These are phyloP conservation scores for Cephus cinctus DNA, from an alignment of 1,140 invertebrate genomes.

Conservation along the genomic window DNA sequence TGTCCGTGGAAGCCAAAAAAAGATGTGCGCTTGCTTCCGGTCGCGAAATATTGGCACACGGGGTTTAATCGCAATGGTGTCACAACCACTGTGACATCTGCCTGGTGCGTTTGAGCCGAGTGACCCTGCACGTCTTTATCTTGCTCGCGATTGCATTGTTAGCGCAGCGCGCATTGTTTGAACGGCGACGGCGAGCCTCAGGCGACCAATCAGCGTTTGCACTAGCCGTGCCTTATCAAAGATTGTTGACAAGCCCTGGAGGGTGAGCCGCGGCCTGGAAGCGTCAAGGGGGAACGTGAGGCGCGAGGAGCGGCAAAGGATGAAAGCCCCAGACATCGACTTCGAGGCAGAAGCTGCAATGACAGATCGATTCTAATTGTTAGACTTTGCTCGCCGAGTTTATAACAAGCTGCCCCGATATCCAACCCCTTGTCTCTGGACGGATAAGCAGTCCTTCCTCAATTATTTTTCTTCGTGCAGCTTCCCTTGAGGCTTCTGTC, in stretches of 20 bases:
- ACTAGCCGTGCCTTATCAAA: conserved; percentile 16
- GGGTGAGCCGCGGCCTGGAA: neutral
- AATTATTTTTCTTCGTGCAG: too few relatives aligned
- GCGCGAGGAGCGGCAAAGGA: too few relatives aligned
- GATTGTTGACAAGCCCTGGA: conserved; percentile 5
- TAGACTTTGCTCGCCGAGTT: conserved; percentile 12
- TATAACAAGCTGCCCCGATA: conserved; percentile 9
- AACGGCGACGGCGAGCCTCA: conserved; percentile 1
- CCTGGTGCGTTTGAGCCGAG: too few relatives aligned
- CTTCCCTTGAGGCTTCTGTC: too few relatives aligned
- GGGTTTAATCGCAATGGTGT: too few relatives aligned
- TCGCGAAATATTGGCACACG: too few relatives aligned
- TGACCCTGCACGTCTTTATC: neutral
- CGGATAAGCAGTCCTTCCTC: too few relatives aligned
- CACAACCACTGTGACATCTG: too few relatives aligned
- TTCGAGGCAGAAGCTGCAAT: conserved; percentile 10
- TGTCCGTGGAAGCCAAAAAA: too few relatives aligned
- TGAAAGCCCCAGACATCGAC: too few relatives aligned
- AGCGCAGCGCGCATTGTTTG: conserved; percentile 6
- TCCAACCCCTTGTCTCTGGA: too few relatives aligned
- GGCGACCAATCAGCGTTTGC: conserved; percentile 13
- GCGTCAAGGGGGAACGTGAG: neutral
- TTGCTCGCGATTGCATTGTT: conserved; percentile 9
- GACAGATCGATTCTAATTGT: conserved; percentile 24
- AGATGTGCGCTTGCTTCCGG: too few relatives aligned